Evolutionary conservation across 2,797 vertebrate species (phyloP).

Genomic region (Cossypha dichroa): DNA sequence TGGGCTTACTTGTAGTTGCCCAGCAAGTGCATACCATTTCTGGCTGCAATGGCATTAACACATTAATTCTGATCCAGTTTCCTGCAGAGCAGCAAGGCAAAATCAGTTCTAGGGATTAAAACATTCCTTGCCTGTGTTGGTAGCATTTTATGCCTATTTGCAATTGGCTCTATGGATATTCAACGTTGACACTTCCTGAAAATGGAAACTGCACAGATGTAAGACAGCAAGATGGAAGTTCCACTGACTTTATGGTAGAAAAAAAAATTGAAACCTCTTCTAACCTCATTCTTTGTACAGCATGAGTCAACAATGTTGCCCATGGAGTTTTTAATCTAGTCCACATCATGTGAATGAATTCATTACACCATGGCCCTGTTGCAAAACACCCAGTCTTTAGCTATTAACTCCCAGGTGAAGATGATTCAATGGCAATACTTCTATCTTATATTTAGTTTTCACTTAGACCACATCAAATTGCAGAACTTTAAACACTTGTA

Average conservation of each 20-base stretch:
- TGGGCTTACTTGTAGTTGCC: neutral
- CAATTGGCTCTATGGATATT: neutral
- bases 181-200: accelerated
- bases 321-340: neutral
- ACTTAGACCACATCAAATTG: neutral
- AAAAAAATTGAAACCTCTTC: neutral
- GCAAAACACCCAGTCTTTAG: neutral
- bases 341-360: neutral
- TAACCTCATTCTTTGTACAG: neutral
- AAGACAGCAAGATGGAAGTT: neutral
- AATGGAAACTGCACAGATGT: neutral
- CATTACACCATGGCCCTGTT: neutral
- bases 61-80: neutral
- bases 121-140: neutral
- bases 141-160: neutral
- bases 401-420: neutral
- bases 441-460: neutral
- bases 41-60: neutral
- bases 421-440: neutral
- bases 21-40: neutral
- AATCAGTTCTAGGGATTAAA: neutral
- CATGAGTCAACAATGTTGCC: neutral
- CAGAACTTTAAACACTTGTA: neutral
- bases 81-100: neutral
- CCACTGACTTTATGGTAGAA: neutral